Evolutionary conservation across 2,797 vertebrate genomes (phyloP), one percentile per base, ranked within the genome.

Genomic region (Fringilla coelebs): DNA sequence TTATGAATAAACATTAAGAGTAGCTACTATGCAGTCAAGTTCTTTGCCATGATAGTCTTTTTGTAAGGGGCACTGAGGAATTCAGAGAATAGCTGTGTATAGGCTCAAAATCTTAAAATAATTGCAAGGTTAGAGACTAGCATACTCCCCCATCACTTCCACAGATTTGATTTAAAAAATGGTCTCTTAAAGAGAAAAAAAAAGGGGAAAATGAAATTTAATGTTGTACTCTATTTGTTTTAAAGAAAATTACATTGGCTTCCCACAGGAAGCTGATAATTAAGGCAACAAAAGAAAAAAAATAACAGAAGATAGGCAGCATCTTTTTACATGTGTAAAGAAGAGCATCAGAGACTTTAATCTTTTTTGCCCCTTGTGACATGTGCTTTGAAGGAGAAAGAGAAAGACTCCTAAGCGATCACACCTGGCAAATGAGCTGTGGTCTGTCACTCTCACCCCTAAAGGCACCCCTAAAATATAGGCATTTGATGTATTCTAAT

Each of bases 1-100:
- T 92, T 70, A 78, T 96, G 84, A 94, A 95, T 91, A 96, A 96
- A 88, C 85, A 94, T 89, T n/a, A 94, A 43, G 20, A 71, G 46
- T 34, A 85, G 4, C 41, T 68, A 73, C 60, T 80, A 13, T 49
- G 43, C 46, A 58, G 48, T 40, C 61, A 77, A 84, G 18, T 7
- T 52, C 38, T 84, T 80, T 15, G 11, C 45, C 34, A 13, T 77
- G 94, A 90, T 12, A 80, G 43, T 67, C n/a, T 88, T 72, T 31
- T 49, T 81, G 46, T 74, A 70, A 81, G 71, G n/a, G 10, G 16
- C 4, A 4, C 40, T 11, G 34, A 83, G 77, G 57, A 85, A 51
- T 74, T 66, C 48, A 74, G 9, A 40, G 38, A 84, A 48, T 17
- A 82, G 31, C 55, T 81, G 13, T 13, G 52, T 75, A 75, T 61